phyloP scores from a whole-genome alignment of 2,888 invertebrate species.

The Mythimna albipuncta region DNA sequence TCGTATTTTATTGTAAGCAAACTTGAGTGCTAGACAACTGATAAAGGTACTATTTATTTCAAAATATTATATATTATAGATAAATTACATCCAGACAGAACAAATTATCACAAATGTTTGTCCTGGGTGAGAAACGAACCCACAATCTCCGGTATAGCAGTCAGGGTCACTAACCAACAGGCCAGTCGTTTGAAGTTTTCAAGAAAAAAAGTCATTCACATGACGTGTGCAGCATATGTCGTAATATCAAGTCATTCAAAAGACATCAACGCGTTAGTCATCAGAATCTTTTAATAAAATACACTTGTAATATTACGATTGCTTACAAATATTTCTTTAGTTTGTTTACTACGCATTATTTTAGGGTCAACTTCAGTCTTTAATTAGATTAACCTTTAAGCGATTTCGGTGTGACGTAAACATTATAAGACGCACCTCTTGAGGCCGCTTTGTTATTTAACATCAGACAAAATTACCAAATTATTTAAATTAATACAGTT shows the following conservation, averaged over 20 bases:
- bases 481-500: slow-evolving; percentile 29
- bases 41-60: no score
- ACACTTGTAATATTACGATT: neutral
- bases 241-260: slow-evolving; percentile 62
- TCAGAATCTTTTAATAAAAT: slow-evolving; percentile 17
- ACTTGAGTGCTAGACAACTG: no score
- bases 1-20: slow-evolving; percentile 12
- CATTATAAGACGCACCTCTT: slow-evolving; percentile 28
- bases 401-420: slow-evolving; percentile 34
- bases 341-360: slow-evolving; percentile 12
- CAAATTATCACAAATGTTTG: no score
- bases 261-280: slow-evolving; percentile 69
- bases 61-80: no score
- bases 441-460: slow-evolving; percentile 37
- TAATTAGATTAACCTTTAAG: slow-evolving; percentile 49
- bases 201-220: slow-evolving; percentile 15
- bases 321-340: neutral
- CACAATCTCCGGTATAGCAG: no score
- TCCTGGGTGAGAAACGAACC: no score
- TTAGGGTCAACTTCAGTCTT: slow-evolving; percentile 8
- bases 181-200: neutral
- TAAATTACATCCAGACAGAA: no score
- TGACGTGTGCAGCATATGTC: slow-evolving; percentile 28
- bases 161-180: no score
- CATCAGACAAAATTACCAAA: slow-evolving; percentile 22